Percentiles rank a stretch among this genome's conserved stretches.
Conservation (phyloP, 2,113 vertebrate species). For the Myodes glareolus region DNA sequence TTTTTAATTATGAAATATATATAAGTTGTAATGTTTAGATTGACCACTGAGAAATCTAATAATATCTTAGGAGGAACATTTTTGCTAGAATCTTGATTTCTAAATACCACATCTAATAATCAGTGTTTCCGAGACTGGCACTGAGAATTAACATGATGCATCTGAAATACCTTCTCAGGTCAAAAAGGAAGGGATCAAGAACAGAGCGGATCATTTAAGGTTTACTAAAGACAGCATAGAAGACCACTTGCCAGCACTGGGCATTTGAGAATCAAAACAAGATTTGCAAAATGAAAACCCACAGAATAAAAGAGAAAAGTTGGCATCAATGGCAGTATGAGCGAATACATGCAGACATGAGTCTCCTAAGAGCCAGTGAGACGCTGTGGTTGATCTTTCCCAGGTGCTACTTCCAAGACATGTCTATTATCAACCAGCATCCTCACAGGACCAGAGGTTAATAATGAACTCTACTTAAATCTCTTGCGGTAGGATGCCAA, state of each 20-base stretch:
- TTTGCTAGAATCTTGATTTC: background rate
- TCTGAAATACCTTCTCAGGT: background rate
- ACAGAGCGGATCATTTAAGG: background rate
- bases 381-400: background rate
- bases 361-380: background rate
- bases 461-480: background rate
- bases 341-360: background rate
- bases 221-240: background rate
- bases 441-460: background rate
- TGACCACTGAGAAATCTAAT: background rate
- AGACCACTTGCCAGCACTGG: background rate
- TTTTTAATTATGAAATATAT: background rate
- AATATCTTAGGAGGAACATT: background rate
- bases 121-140: background rate
- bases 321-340: background rate
- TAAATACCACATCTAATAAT: background rate
- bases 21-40: background rate
- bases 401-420: conserved; percentile 20
- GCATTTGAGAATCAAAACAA: conserved; percentile 20
- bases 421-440: background rate
- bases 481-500: conserved; percentile 38
- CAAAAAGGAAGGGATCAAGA: conserved; percentile 12
- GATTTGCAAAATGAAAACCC: background rate
- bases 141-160: conserved; percentile 40
- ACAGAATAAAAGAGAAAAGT: background rate